Evolutionary conservation across 2,797 vertebrate genomes (phyloP).

Genomic region (Acridotheres tristis): DNA sequence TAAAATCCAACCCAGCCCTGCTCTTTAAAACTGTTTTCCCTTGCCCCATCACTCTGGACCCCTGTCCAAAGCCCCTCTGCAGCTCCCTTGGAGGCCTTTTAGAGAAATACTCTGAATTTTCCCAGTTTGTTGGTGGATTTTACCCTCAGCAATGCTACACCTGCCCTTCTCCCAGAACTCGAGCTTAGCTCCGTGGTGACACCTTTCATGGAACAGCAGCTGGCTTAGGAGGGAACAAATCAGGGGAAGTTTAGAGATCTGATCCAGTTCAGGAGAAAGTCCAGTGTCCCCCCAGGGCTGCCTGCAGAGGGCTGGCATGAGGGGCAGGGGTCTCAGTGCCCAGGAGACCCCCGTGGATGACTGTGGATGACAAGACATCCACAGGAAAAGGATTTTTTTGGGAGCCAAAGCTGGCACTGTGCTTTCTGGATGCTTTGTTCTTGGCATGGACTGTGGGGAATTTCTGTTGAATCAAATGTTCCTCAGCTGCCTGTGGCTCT

Average conservation of each 20-base stretch:
- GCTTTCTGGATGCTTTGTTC: neutral
- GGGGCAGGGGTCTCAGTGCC: neutral
- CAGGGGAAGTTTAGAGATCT: neutral
- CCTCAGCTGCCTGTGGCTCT: neutral
- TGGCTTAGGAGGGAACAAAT: neutral
- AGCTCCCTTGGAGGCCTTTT: neutral
- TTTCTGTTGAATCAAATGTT: neutral
- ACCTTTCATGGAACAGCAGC: neutral
- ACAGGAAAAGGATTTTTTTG: neutral
- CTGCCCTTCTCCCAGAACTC: neutral
- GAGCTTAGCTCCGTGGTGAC: neutral
- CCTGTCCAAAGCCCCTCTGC: neutral
- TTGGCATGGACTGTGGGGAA: neutral
- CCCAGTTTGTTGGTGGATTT: neutral
- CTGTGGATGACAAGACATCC: neutral
- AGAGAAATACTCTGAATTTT: neutral
- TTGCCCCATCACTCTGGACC: neutral
- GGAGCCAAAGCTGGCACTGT: neutral
- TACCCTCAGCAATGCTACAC: neutral
- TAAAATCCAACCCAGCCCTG: neutral
- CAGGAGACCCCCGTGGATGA: neutral
- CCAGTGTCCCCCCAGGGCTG: neutral
- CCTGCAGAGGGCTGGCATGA: neutral
- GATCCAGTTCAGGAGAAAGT: neutral
- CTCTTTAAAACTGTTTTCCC: neutral